Conservation (phyloP, 2,113 vertebrate genomes). For the Porphyrio hochstetteri region DNA sequence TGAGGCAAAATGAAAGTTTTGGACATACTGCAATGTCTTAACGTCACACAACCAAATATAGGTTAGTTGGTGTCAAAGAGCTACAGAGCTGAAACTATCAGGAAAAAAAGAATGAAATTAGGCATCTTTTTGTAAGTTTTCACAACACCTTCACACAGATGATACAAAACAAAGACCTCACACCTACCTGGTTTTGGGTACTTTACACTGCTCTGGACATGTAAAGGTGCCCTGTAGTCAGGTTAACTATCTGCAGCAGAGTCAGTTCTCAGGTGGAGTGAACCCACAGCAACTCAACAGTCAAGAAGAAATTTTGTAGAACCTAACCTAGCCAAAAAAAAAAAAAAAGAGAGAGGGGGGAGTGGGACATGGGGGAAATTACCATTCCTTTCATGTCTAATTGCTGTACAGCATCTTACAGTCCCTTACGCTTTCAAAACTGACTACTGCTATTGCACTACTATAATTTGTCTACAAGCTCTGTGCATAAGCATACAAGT, state of each 20-base stretch:
- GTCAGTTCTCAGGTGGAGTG: neutral
- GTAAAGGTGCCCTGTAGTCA: neutral
- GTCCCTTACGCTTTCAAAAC: neutral
- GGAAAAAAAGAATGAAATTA: neutral
- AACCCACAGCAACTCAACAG: neutral
- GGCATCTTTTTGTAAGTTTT: neutral
- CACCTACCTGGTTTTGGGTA: neutral
- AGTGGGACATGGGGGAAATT: neutral
- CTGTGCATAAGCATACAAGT: neutral
- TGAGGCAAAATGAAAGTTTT: neutral
- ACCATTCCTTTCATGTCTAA: neutral
- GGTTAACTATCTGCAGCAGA: neutral
- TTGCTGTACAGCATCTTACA: neutral
- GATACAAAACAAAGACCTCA: neutral
- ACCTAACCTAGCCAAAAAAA: too few species aligned
- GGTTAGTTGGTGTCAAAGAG: neutral
- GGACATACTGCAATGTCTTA: neutral
- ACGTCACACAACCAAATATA: neutral
- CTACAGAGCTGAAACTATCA: neutral
- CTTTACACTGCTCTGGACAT: neutral
- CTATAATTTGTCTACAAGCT: neutral
- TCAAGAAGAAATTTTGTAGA: too few species aligned
- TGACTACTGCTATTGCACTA: neutral
- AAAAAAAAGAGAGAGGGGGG: too few species aligned
- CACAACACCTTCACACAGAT: neutral